Base-by-base conservation (phyloP, 2,797 vertebrate species). In the Dendrocincla fuliginosa region DNA sequence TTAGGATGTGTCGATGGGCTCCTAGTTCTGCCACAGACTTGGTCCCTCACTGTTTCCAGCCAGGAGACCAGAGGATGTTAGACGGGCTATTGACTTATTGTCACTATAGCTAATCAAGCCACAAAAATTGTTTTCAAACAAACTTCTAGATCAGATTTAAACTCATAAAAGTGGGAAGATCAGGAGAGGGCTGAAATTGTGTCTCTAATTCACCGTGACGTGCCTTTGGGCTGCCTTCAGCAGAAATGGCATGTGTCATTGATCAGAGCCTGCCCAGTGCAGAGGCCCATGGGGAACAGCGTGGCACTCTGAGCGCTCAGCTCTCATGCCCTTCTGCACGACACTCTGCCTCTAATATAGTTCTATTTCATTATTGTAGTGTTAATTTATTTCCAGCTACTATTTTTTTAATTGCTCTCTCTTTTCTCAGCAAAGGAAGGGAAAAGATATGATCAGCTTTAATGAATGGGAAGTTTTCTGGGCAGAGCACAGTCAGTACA, bases 151-250 rank as follows among this genome's bases (percentile, higher is more conserved):
- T 83, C 85, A 74, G 52, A 84, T 90, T 89, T 89, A 70, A 90
- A 65, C 65, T 88, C 82, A 65, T 76, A 87, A 84, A 92, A 90
- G 33, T 67, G 67, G 61, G n/a, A 87, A 84, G 89, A 75, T 30
- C 69, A 68, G 65, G 64, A 47, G 39, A 46, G 56, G 47, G 56
- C 55, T 85, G 87, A 53, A 91, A 33, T 19, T 59, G 28, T 67
- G 68, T 84, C 69, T 82, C 33, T 91, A 88, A 89, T 87, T 84
- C 42, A 81, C 46, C 0, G 1, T 16, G 7, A 33, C 0, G 0
- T 95, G 92, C 91, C 91, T 87, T 84, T 71, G 87, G 91, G 94
- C 91, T 87, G 77, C 28, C 41, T 89, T 75, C 24, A 68, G 83
- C 70, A 92, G 74, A 83, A 61, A 57, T 42, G 61, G 67, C 91